A percentile compares a stretch with the other conserved stretches of the same genome.
Evolutionary conservation across 2,888 invertebrate genomes (phyloP).

Genomic region (Tiphia femorata): DNA sequence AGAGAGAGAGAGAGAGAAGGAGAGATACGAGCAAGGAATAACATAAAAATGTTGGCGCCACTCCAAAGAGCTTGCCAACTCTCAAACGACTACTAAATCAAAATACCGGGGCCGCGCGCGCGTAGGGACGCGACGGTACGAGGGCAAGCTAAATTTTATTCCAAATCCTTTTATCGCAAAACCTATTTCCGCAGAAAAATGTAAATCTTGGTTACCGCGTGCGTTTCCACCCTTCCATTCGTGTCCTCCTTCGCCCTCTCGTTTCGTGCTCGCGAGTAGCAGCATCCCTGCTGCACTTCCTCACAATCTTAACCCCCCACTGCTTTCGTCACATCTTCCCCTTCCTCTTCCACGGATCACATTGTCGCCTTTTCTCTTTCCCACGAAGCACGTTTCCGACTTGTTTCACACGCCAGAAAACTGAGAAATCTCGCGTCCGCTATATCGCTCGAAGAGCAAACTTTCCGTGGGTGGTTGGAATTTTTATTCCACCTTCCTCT

Average conservation of each 20-base stretch:
- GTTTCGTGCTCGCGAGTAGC: neutral
- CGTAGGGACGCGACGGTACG: slow-evolving; percentile 35
- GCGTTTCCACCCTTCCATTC: slow-evolving; percentile 13
- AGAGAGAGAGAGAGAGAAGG: neutral
- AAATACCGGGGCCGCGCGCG: slow-evolving; percentile 54
- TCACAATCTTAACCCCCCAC: neutral
- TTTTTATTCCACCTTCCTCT: too few relatives aligned
- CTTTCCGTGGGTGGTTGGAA: too few relatives aligned
- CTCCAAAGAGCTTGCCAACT: slow-evolving; percentile 66
- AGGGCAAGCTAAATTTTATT: slow-evolving; percentile 60
- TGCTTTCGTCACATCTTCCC: slow-evolving; percentile 6
- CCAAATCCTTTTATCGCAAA: slow-evolving; percentile 64
- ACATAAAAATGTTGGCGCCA: slow-evolving; percentile 62
- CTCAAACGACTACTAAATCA: slow-evolving; percentile 66
- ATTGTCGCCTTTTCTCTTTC: neutral
- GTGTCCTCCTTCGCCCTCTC: slow-evolving; percentile 21
- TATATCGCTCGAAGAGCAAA: too few relatives aligned
- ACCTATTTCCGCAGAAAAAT: slow-evolving; percentile 61
- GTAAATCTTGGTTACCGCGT: slow-evolving; percentile 56
- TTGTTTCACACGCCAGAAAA: too few relatives aligned
- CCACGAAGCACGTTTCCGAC: too few relatives aligned
- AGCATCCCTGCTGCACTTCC: neutral
- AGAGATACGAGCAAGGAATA: slow-evolving; percentile 52
- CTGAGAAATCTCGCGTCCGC: too few relatives aligned
- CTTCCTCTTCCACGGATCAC: neutral